Base-by-base conservation (phyloP, 2,888 invertebrate genomes). In the Ichneumoninae sp. region DNA sequence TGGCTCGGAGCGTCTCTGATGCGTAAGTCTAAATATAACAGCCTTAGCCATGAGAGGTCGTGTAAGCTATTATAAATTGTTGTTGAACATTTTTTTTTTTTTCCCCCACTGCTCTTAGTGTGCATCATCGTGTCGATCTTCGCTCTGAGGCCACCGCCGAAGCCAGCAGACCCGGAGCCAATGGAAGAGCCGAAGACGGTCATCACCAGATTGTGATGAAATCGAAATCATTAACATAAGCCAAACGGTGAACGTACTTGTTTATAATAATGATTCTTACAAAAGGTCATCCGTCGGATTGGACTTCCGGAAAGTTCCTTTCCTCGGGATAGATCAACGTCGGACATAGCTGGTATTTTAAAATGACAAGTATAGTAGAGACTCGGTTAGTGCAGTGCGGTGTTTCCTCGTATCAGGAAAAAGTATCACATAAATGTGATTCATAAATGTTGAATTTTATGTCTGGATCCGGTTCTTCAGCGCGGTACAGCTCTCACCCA, bases 1-100 rank as follows among this genome's bases (percentile, higher is more conserved):
- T 90, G 88, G 52, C 86, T 94, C 19, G 92, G 91, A 54, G 88
- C 86, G 68, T 85, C 92, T 50, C 86, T 91, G 57, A 74, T 88
- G 63, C 89, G 93, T 93, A 88, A 88, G 88, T 81, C 16, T 16
- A 16, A 16, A 16, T 47, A 16, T 47, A 13, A 16, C 16, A 16
- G 44, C 13, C 4, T 26, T 1, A 57, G 26, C 13, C 13, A 10
- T 13, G 22, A 13, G 22, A 1, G 13, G 4, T 47, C 44, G 44
- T 47, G 8, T 22, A 57, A 8, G 13, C 26, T 26, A 13, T 26
- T 57, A 10, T 26, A 26, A 26, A 22, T 26, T 26, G 57, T 57
- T 10, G 3, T 26, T 26, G 10, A 57, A 22, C 8, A 60, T n/a
- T 75, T 7, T 36, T 66, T 57, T 40, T 7, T 36, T 66, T 57